Evolutionary conservation across 2,113 vertebrate genomes (phyloP).

Genomic region (Datnioides undecimradiatus): DNA sequence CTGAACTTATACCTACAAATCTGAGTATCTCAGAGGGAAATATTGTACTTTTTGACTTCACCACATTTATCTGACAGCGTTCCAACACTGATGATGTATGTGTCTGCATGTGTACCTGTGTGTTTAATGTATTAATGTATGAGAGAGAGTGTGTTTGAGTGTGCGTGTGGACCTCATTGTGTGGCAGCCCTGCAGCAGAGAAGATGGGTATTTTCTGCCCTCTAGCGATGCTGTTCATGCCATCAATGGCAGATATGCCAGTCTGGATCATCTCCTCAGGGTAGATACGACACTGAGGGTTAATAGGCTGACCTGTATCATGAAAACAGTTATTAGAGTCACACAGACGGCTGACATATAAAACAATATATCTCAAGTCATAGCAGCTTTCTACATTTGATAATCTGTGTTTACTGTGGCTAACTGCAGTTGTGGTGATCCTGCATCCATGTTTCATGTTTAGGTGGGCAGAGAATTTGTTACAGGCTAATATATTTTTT

Average conservation of each 20-base stretch:
- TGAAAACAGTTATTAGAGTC: not conserved
- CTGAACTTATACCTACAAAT: too few relatives aligned
- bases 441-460: too few relatives aligned
- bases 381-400: too few relatives aligned
- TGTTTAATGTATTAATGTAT: not conserved
- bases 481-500: too few relatives aligned
- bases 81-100: too few relatives aligned
- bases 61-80: too few relatives aligned
- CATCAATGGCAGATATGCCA: constrained; percentile 84
- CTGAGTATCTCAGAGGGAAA: too few relatives aligned
- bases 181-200: constrained; percentile 83
- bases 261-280: constrained; percentile 86
- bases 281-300: constrained; percentile 85
- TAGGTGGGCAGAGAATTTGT: too few relatives aligned
- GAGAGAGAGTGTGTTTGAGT: not conserved
- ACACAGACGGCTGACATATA: not conserved
- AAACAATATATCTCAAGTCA: too few relatives aligned
- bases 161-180: constrained; percentile 76
- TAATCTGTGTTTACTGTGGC: too few relatives aligned
- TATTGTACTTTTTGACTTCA: too few relatives aligned
- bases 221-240: constrained; percentile 85
- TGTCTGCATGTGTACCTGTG: not conserved
- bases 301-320: constrained; percentile 80
- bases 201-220: constrained; percentile 86
- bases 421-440: too few relatives aligned